Base-by-base conservation (phyloP, 2,113 vertebrate genomes). In the Epinephelus lanceolatus region DNA sequence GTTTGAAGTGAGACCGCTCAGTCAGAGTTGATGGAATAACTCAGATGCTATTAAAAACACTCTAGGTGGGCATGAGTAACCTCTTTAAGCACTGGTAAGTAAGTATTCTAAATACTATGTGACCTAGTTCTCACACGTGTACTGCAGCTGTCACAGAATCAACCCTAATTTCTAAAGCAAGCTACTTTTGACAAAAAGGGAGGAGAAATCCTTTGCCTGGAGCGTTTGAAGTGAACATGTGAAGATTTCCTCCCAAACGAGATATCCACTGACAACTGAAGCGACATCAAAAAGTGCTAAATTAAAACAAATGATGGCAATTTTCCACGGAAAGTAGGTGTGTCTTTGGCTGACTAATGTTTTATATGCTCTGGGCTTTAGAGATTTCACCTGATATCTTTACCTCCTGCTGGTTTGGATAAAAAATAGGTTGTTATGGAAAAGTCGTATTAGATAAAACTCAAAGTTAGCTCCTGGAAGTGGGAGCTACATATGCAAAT, bases 71-170 rank as follows among this genome's bases (percentile, higher is more conserved):
- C 85, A 86, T 25, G 33, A 87, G 72, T 65, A 89, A 87, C 88
- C 80, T 85, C 86, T 88, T 84, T 85, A 92, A 86, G 86, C 72
- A 52, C 76, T 71, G 67, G 85, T 88, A 76, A 85, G 86, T 82
- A 80, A 76, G 88, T 76, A 78, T 80, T 69, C 63, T 92, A 89
- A 93, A 93, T 89, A 89, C 90, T 56, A 11, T 59, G 69, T 90
- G 91, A 93, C 91, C 92, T 76, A 93, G 80, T 92, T 92, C 89
- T 91, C 86, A 89, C 86, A 91, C 77, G 85, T 91, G 89, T 71
- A 18, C 81, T 63, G 78, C 45, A 81, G 92, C 92, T 90, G 92
- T 92, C 91, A 90, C 86, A 62, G 76, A 92, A 90, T 91, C 90
- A 91, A 88, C 71, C 78, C 81, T 79, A 61, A 77, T 86, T 86